Conservation (phyloP, 2,113 vertebrate species). For the Platysternon megacephalum region DNA sequence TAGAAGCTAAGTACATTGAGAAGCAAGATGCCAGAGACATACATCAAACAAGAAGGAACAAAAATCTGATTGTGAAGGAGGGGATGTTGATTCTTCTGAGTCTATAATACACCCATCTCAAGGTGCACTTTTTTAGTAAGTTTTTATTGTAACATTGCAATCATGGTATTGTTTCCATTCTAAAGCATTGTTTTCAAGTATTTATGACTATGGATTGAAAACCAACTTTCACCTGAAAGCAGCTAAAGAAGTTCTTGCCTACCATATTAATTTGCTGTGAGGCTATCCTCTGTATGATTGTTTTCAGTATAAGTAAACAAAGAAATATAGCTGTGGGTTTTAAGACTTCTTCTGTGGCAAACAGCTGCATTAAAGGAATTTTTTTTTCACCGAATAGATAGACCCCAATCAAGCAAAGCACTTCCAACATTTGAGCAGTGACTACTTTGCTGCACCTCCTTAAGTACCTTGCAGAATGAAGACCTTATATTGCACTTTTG, state of each 20-base stretch:
- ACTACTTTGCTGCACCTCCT: constrained; percentile 23
- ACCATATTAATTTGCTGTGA: no score
- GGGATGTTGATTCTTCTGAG: not conserved
- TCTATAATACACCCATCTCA: not conserved
- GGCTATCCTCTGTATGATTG: not conserved
- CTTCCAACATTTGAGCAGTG: not conserved
- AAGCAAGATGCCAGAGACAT: not conserved
- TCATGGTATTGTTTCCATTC: not conserved
- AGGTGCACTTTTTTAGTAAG: not conserved
- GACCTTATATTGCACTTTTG: constrained; percentile 29
- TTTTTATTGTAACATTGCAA: not conserved
- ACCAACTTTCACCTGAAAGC: not conserved
- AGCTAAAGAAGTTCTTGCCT: not conserved
- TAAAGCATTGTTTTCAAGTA: not conserved
- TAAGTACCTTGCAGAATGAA: not conserved
- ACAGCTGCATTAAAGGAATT: not conserved
- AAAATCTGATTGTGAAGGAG: not conserved
- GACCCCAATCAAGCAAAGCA: constrained; percentile 26
- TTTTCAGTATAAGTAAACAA: not conserved
- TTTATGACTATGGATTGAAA: constrained; percentile 25
- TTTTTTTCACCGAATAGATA: not conserved
- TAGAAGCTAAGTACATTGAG: not conserved
- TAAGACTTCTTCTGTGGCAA: not conserved
- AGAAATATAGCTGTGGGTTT: not conserved
- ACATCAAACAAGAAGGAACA: not conserved